Percentiles rank a stretch among this genome's conserved stretches.
Evolutionary conservation across 2,113 vertebrate species (phyloP).

Genomic region (Puffinus mauretanicus): DNA sequence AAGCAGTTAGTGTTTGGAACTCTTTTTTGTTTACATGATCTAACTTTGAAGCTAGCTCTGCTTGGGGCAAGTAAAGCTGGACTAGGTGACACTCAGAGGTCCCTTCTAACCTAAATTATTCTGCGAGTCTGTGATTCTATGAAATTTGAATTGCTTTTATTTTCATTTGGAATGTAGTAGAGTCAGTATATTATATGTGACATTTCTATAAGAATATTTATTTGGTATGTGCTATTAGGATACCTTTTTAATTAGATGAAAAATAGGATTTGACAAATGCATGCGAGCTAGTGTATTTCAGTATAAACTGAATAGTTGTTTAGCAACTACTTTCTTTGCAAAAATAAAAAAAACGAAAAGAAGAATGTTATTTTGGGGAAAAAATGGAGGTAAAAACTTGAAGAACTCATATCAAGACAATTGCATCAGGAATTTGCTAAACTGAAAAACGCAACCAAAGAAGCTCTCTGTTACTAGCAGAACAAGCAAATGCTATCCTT

Average conservation of each 20-base stretch:
- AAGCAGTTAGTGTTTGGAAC: neutral
- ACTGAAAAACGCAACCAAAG: constrained; percentile 7
- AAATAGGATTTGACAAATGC: neutral
- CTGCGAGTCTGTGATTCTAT: neutral
- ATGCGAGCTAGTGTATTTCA: neutral
- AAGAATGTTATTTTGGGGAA: neutral
- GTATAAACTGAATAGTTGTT: neutral
- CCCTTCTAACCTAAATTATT: neutral
- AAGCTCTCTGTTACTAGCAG: neutral
- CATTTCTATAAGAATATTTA: neutral
- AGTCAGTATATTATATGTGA: neutral
- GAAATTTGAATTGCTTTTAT: neutral
- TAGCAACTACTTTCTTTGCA: neutral
- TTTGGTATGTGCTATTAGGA: neutral
- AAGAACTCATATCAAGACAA: neutral
- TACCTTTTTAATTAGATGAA: neutral
- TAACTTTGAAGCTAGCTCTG: neutral
- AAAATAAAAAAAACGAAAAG: neutral
- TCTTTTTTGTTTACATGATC: neutral
- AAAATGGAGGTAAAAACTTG: neutral
- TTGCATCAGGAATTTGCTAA: neutral
- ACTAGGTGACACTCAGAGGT: neutral
- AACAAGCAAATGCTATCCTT: constrained; percentile 39
- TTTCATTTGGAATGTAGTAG: neutral
- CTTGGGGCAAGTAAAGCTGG: neutral